Percentiles rank a stretch among this genome's conserved stretches.
These are phyloP conservation scores for Neodiprion virginianus DNA, from an alignment of 1,140 invertebrate species.

Conservation along the genomic window DNA sequence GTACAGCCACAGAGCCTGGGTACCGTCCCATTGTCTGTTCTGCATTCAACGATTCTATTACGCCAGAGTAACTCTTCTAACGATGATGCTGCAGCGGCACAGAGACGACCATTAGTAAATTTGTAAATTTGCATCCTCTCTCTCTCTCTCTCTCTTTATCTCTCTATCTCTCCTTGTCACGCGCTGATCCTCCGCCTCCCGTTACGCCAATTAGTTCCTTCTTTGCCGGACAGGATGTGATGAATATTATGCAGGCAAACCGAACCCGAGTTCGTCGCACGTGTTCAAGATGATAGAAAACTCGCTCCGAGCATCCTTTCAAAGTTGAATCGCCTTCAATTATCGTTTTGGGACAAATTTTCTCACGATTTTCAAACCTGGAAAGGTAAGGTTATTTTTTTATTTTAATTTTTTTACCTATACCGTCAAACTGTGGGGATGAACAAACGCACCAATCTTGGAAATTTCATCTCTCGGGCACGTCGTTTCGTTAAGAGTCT, in stretches of 20 bases:
- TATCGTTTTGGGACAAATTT: neutral
- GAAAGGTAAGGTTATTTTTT: neutral
- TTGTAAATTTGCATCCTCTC: neutral
- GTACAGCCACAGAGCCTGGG: too few species aligned
- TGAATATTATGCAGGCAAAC: too few species aligned
- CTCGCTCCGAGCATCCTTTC: too few species aligned
- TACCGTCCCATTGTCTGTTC: slow-evolving; percentile 42
- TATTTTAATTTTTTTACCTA: neutral
- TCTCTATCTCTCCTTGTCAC: neutral
- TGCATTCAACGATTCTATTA: slow-evolving; percentile 50
- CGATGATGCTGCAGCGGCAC: slow-evolving; percentile 40
- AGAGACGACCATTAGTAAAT: slow-evolving; percentile 36
- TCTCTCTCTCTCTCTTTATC: neutral
- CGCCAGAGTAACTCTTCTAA: slow-evolving; percentile 48
- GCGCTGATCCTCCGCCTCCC: too few species aligned
- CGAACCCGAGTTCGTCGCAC: too few species aligned
- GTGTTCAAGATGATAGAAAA: too few species aligned
- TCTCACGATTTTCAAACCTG: neutral
- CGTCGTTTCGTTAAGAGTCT: too few species aligned
- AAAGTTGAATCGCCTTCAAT: neutral
- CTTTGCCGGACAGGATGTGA: too few species aligned
- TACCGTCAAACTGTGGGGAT: neutral
- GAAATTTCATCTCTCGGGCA: too few species aligned
- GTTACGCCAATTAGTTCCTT: too few species aligned
- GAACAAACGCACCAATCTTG: too few species aligned